These are phyloP conservation scores for Oreochromis spilurus DNA, from an alignment of 2,113 vertebrate genomes.

Conservation along the genomic window DNA sequence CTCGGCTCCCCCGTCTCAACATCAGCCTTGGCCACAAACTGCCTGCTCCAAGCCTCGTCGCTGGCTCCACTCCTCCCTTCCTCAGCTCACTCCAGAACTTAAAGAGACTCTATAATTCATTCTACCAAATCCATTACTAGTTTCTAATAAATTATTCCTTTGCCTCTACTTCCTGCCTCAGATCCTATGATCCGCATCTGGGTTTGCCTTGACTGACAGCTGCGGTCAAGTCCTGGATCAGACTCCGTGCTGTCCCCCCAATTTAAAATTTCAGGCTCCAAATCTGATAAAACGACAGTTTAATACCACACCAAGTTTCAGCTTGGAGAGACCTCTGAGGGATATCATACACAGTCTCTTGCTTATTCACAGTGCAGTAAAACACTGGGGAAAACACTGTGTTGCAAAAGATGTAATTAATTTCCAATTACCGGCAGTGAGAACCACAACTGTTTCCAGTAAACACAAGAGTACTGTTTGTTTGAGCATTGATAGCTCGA, in stretches of 20 bases:
- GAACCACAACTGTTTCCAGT: conserved; percentile 3
- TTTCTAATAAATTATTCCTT: not conserved
- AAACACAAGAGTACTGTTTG: not conserved
- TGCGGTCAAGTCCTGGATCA: not conserved
- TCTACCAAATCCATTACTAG: not conserved
- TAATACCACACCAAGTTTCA: not conserved
- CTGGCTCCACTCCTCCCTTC: not conserved
- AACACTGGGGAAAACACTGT: not conserved
- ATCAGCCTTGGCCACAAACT: not conserved
- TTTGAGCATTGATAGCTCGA: not conserved
- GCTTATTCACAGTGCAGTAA: not conserved
- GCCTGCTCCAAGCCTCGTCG: not conserved
- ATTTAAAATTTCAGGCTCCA: not conserved
- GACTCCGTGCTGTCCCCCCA: not conserved
- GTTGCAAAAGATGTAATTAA: conserved; percentile 6
- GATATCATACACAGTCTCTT: not conserved
- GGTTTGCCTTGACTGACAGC: not conserved
- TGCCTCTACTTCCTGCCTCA: not conserved
- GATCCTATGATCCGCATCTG: not conserved
- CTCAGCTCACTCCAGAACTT: not conserved
- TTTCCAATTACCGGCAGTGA: not conserved
- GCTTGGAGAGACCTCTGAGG: not conserved
- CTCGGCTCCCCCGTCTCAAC: not conserved
- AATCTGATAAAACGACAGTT: not conserved
- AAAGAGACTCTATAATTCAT: not conserved